Conservation (phyloP, 37 sponge, comb jelly and placozoan genomes). For the Amphimedon queenslandica region DNA sequence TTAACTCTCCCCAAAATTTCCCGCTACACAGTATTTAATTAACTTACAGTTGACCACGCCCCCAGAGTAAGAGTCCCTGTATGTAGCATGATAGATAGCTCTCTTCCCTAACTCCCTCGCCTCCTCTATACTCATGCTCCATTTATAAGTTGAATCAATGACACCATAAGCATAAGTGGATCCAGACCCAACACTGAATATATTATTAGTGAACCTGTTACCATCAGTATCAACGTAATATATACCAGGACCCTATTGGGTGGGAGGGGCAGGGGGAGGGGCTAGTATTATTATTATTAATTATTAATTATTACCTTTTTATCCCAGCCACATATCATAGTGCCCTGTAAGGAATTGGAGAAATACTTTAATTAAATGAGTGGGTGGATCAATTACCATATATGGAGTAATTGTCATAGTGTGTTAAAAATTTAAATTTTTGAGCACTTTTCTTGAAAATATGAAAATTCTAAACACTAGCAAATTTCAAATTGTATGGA, state of each 20-base stretch:
- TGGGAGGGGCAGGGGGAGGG: background rate
- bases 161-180: conserved; percentile 97
- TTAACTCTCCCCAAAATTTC: no score
- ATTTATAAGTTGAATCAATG: conserved; percentile 69
- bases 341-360: conserved; percentile 70
- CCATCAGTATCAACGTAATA: conserved; percentile 98
- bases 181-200: conserved; percentile 95
- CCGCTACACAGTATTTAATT: no score
- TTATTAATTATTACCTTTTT: background rate
- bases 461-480: no score
- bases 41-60: conserved; percentile 92
- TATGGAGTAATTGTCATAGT: no score
- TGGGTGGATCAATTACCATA: no score
- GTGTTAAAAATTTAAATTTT: no score
- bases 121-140: conserved; percentile 78
- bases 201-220: conserved; percentile 82
- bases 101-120: conserved; percentile 88
- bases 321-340: conserved; percentile 94
- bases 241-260: conserved; percentile 85
- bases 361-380: no score
- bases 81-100: conserved; percentile 94
- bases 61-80: conserved; percentile 94
- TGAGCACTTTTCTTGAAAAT: no score
- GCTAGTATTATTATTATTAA: background rate
- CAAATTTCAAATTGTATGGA: no score